Evolutionary conservation across 2,113 vertebrate genomes (phyloP).

Genomic region (Zapornia atra): DNA sequence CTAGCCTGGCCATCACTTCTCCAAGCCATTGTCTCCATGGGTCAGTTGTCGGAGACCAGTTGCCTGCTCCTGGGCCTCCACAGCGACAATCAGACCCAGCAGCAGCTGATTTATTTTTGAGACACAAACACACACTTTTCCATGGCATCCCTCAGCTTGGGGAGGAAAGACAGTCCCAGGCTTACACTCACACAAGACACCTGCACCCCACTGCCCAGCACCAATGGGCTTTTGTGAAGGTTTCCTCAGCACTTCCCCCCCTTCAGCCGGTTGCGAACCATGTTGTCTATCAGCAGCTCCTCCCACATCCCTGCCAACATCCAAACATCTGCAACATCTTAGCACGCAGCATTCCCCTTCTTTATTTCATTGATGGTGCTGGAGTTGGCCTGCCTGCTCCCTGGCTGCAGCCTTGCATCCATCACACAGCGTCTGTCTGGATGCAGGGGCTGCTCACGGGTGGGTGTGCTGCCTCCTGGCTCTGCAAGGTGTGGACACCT

Average conservation of each 20-base stretch:
- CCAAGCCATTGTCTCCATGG: neutral
- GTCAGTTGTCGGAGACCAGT: neutral
- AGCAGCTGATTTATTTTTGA: neutral
- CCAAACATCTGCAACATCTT: conserved; percentile 57
- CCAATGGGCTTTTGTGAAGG: neutral
- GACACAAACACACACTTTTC: neutral
- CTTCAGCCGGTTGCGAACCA: neutral
- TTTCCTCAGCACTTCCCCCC: neutral
- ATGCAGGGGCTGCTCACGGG: rapidly evolving
- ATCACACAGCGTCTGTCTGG: neutral
- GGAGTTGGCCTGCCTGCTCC: neutral
- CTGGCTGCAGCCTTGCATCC: neutral
- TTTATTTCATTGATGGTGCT: neutral
- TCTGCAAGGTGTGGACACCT: rapidly evolving
- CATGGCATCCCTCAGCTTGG: neutral
- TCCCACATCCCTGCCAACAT: neutral
- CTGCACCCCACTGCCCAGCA: neutral
- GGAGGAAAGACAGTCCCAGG: neutral
- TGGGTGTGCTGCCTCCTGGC: neutral
- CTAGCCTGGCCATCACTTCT: neutral
- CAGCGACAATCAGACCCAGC: neutral
- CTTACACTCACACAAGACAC: neutral
- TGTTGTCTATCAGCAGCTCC: conserved; percentile 1
- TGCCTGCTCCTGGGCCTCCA: neutral
- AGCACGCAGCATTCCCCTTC: neutral